A percentile compares a stretch with the other conserved stretches of the same genome.
Conservation (phyloP, 1,140 invertebrate genomes). For the Euschistus heros region DNA sequence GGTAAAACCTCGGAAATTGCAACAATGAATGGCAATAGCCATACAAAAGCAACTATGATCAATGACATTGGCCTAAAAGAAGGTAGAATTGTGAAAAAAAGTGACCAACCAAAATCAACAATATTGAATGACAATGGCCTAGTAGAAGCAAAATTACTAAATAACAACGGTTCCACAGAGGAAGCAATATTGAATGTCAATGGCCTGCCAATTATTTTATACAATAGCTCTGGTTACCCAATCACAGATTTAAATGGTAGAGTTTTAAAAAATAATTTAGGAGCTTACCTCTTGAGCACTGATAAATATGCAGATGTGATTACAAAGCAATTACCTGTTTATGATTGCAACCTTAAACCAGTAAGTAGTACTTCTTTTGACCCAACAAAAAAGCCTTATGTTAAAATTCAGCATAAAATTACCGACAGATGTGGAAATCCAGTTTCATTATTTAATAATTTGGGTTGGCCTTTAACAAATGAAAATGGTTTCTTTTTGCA, state of each 20-base stretch:
- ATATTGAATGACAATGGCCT: too few species aligned
- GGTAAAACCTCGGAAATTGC: too few species aligned
- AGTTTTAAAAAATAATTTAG: conserved; percentile 11
- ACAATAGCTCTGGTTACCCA: not conserved
- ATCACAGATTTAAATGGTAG: conserved; percentile 2
- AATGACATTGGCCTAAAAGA: too few species aligned
- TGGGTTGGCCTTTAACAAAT: conserved; percentile 14
- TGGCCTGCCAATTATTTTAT: not conserved
- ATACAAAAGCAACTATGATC: too few species aligned
- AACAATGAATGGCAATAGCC: too few species aligned
- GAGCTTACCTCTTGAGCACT: not conserved
- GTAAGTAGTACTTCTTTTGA: not conserved
- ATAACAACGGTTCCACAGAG: not conserved
- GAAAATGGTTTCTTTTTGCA: conserved; percentile 9
- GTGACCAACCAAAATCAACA: too few species aligned
- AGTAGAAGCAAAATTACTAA: too few species aligned
- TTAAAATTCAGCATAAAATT: not conserved
- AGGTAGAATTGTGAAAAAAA: too few species aligned
- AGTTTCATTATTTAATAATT: conserved; percentile 6
- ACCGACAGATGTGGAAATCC: not conserved
- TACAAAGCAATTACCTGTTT: not conserved
- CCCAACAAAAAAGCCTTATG: not conserved
- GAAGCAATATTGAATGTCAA: not conserved
- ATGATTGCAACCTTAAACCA: not conserved
- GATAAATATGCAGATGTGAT: not conserved